phyloP scores from a whole-genome alignment of 2,888 invertebrate species.

The Microctonus brassicae region DNA sequence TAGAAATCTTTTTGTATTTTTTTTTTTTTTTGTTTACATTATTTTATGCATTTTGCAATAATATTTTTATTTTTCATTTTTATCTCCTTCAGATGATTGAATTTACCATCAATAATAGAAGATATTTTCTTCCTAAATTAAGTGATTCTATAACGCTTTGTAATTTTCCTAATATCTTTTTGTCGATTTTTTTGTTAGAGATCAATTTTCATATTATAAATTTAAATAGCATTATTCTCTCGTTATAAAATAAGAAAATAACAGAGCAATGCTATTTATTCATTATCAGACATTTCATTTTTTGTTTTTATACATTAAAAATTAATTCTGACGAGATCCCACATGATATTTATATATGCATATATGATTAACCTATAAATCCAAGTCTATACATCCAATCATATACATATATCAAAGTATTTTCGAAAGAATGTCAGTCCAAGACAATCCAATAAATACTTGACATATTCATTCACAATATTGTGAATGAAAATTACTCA shows the following conservation, averaged over 20 bases:
- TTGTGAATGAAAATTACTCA: neutral
- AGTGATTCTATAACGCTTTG: neutral
- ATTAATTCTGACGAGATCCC: neutral
- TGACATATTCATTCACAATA: neutral
- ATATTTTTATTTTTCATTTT: conserved; percentile 1
- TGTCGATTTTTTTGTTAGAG: neutral
- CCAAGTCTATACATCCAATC: neutral
- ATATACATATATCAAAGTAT: neutral
- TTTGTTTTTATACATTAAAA: conserved; percentile 3
- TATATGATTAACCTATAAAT: neutral
- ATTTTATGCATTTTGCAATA: conserved; percentile 6
- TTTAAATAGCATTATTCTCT: neutral
- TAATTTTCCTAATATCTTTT: neutral
- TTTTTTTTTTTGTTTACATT: conserved; percentile 26
- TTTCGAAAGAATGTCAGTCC: neutral
- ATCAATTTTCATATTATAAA: neutral
- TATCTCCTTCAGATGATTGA: conserved; percentile 4
- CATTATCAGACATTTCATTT: neutral
- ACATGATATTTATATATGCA: neutral
- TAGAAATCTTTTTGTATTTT: conserved; percentile 40
- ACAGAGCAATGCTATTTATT: neutral
- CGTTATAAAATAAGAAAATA: neutral
- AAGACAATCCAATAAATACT: neutral
- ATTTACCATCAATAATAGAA: neutral
- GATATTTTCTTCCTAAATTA: neutral